A percentile compares a stretch with the other conserved stretches of the same genome.
These are phyloP conservation scores for Pogonocherus hispidulus DNA, from an alignment of 2,888 invertebrate genomes.

Conservation along the genomic window DNA sequence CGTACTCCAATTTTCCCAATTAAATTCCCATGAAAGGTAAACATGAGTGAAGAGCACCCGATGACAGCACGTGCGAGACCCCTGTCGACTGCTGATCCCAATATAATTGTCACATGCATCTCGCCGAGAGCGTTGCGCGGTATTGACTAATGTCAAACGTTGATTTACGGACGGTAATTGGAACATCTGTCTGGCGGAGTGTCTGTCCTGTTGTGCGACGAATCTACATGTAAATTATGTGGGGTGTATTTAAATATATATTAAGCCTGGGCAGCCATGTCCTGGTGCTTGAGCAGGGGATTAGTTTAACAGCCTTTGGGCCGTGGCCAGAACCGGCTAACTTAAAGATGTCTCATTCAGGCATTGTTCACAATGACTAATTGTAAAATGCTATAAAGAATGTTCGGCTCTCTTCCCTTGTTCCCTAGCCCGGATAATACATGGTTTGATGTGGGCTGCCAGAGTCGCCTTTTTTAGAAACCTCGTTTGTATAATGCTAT, in stretches of 20 bases:
- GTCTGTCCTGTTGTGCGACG: constrained; percentile 18
- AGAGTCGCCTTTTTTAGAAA: no score
- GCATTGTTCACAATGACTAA: constrained; percentile 12
- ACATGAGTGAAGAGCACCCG: constrained; percentile 10
- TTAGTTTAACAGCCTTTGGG: constrained; percentile 35
- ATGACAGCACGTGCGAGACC: constrained; percentile 5
- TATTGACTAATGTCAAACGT: constrained; percentile 32
- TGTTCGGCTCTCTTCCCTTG: background rate
- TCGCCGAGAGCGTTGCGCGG: constrained; percentile 16
- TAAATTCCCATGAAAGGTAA: background rate
- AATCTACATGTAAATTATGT: constrained; percentile 52
- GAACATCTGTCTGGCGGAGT: constrained; percentile 29
- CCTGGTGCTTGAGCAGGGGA: constrained; percentile 20
- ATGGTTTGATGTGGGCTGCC: no score
- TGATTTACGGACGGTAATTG: constrained; percentile 30
- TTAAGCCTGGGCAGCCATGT: constrained; percentile 33
- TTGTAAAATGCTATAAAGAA: background rate
- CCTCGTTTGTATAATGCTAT: no score
- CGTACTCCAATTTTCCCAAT: background rate
- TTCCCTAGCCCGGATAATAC: background rate
- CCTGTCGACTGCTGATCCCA: constrained; percentile 13
- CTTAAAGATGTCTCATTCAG: constrained; percentile 22
- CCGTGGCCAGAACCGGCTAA: constrained; percentile 18
- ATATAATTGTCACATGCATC: constrained; percentile 30
- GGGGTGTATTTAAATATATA: constrained; percentile 50